These are phyloP conservation scores for Acrocephalus kingi DNA, from an alignment of 2,113 vertebrate species.

Conservation along the genomic window DNA sequence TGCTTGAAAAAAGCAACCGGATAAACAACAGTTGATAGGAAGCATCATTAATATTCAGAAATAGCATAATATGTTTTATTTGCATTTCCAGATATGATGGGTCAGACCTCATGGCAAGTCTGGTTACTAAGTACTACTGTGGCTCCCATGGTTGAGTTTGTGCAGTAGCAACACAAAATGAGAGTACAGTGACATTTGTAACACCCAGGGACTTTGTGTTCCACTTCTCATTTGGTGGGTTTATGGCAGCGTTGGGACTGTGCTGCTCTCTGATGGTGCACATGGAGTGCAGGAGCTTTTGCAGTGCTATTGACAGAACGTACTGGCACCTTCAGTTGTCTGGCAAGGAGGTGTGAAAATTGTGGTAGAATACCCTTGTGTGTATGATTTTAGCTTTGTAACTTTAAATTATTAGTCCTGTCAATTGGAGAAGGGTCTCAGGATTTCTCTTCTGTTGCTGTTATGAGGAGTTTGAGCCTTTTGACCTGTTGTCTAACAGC, in stretches of 20 bases:
- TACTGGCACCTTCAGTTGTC: neutral
- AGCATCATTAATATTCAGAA: neutral
- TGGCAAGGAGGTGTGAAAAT: neutral
- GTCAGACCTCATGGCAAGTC: neutral
- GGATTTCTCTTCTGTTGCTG: neutral
- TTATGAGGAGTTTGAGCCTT: neutral
- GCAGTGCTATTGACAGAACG: neutral
- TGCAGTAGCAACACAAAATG: neutral
- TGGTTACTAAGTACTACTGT: rapidly evolving
- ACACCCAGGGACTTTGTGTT: neutral
- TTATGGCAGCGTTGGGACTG: neutral
- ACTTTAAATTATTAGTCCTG: neutral
- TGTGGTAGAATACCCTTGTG: neutral
- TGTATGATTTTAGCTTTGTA: neutral
- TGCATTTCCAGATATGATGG: neutral
- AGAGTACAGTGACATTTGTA: neutral
- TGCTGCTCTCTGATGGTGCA: neutral
- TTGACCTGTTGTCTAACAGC: neutral
- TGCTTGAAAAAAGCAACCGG: neutral
- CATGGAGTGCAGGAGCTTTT: neutral
- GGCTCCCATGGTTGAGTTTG: neutral
- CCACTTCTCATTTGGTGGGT: neutral
- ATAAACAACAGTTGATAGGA: conserved; percentile 6
- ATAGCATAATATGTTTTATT: neutral
- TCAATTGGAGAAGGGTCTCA: neutral